Evolutionary conservation across 2,888 invertebrate genomes (phyloP), one percentile per base, ranked within the genome.

Genomic region (Folsomia manolachei): DNA sequence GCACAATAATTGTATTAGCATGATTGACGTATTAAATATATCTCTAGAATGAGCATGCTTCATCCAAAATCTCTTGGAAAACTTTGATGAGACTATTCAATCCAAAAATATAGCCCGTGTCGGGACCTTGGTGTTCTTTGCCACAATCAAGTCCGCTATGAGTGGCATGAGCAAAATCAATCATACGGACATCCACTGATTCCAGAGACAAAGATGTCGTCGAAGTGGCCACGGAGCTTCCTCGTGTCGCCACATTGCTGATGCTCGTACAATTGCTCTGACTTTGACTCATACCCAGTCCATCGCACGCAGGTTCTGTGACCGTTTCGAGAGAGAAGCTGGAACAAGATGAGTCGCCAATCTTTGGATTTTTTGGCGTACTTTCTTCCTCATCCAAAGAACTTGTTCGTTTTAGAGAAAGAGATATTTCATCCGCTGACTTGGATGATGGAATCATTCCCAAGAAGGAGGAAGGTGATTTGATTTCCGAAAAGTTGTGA

Each of bases 131-230:
- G 71, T 82, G 82, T 11, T 80, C 72, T 26, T 82, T 82, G 19
- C 72, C 70, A 66, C 72, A 76, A 25, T 81, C 82, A 76, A 83
- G 78, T 4, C 81, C 83, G 62, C 80, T 80, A 73, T 84, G 84
- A 7, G 84, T 84, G 1, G 85, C 83, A 80, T 85, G 85, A 24
- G 85, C 85, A 81, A 85, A 85, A 78, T 85, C 85, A 71, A 85
- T 85, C 77, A 85, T 83, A 63, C 84, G 80, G 9, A 85, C 83
- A 78, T 85, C 85, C 1, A 85, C 83, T 2, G 81, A 75, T 53
- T 78, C 79, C 52, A 73, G 72, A 23, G 77, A 68, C 1, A 82
- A 79, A 4, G 74, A 74, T 1, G 69, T 53, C 1, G 73, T 19
- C 60, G 60, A 23, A 63, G 71, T 53, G 62, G 60, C 64, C 23